Conservation (phyloP, 2,113 vertebrate genomes). For the Corvus moneduloides region DNA sequence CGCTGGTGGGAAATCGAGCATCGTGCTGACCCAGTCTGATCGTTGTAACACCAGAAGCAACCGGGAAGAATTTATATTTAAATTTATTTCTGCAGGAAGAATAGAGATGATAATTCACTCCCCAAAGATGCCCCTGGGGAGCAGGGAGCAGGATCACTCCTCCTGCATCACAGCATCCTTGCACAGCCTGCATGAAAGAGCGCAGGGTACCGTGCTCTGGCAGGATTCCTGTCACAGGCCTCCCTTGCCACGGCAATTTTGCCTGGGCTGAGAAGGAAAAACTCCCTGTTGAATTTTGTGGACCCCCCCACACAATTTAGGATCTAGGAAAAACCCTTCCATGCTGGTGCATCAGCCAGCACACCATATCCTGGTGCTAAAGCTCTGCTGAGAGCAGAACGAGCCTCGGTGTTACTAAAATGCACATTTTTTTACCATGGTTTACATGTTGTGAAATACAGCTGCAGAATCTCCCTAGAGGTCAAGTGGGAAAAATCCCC, state of each 20-base stretch:
- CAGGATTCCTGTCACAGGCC: background rate
- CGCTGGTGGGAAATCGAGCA: background rate
- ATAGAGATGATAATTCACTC: background rate
- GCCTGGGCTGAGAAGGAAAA: background rate
- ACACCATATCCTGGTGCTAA: background rate
- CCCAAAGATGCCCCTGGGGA: background rate
- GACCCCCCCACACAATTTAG: background rate
- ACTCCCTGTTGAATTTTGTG: background rate
- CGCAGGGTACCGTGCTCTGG: background rate
- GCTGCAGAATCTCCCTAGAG: background rate
- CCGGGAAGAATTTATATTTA: background rate
- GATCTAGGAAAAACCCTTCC: constrained; percentile 10
- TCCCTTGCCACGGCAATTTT: background rate
- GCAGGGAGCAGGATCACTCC: background rate
- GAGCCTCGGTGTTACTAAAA: background rate
- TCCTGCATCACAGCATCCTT: background rate
- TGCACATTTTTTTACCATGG: background rate
- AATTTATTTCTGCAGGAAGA: background rate
- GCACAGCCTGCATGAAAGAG: background rate
- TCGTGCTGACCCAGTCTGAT: background rate
- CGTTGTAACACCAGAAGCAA: background rate
- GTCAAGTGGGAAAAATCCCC: background rate
- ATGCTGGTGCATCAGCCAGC: background rate
- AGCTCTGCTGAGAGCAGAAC: background rate
- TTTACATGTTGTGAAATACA: constrained; percentile 14